Conservation (phyloP, 2,797 vertebrate genomes). For the Anas georgica region DNA sequence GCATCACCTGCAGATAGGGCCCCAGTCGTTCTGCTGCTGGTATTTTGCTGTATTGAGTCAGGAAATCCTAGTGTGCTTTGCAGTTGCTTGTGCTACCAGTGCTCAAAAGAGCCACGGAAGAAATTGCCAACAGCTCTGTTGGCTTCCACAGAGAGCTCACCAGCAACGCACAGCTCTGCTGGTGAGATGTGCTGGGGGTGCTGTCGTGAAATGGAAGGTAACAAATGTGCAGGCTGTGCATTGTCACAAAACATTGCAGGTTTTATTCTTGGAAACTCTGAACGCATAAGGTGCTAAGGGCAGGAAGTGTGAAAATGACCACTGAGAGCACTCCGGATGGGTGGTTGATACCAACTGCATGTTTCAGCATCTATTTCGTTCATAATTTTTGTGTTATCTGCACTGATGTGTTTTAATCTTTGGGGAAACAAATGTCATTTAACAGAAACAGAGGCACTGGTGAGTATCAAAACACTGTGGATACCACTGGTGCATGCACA, state of each 20-base stretch:
- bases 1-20: not conserved
- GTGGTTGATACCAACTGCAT: not conserved
- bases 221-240: not conserved
- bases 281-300: not conserved
- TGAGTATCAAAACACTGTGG: not conserved
- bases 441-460: not conserved
- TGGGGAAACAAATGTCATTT: not conserved
- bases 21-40: not conserved
- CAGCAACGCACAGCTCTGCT: conserved; percentile 85
- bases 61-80: not conserved
- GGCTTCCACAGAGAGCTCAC: conserved; percentile 84
- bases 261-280: not conserved
- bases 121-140: conserved; percentile 83
- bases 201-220: not conserved
- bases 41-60: not conserved
- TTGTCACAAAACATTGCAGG: not conserved
- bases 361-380: not conserved
- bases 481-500: not conserved
- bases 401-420: not conserved
- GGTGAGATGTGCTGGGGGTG: conserved; percentile 55
- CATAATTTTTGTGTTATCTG: not conserved
- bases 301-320: not conserved
- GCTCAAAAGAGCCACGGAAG: conserved; percentile 79
- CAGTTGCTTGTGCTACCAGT: conserved; percentile 82
- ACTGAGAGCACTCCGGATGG: not conserved